These are phyloP conservation scores for Falco columbarius DNA, from an alignment of 2,797 vertebrate genomes.

Conservation along the genomic window DNA sequence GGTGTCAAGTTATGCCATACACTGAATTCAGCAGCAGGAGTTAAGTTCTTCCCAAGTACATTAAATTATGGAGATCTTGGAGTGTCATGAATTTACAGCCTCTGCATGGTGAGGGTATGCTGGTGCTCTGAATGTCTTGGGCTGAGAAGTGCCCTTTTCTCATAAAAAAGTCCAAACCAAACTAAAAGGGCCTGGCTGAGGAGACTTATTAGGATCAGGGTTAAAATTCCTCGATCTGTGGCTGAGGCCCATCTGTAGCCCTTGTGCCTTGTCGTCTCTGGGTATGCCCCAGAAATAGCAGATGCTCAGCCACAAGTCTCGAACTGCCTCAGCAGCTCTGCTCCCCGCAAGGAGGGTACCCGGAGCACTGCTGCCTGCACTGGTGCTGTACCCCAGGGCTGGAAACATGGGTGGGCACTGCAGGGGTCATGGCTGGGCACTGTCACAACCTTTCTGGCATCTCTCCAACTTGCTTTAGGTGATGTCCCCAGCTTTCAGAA, in stretches of 20 bases:
- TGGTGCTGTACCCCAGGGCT: background rate
- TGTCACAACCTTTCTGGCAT: fast-evolving
- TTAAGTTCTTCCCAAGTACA: background rate
- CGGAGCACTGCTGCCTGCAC: fast-evolving
- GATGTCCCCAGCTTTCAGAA: background rate
- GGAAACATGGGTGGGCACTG: fast-evolving
- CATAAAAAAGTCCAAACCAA: background rate
- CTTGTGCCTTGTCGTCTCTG: background rate
- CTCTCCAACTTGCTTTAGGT: background rate
- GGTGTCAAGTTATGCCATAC: background rate
- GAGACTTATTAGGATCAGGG: background rate
- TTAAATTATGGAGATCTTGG: background rate
- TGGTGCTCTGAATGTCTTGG: background rate
- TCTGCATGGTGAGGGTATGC: background rate
- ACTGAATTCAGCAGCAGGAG: background rate
- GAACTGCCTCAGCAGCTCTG: background rate
- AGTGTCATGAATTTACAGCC: background rate
- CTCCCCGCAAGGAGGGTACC: background rate
- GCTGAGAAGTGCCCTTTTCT: background rate
- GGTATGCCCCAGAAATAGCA: background rate
- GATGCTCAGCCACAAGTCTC: background rate
- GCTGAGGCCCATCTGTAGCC: background rate
- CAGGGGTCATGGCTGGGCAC: background rate
- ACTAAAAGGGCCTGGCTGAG: background rate
- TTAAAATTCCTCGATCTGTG: background rate